phyloP scores from a whole-genome alignment of 53 echinoderm and acorn worm species.

The Echinarachnius parma region DNA sequence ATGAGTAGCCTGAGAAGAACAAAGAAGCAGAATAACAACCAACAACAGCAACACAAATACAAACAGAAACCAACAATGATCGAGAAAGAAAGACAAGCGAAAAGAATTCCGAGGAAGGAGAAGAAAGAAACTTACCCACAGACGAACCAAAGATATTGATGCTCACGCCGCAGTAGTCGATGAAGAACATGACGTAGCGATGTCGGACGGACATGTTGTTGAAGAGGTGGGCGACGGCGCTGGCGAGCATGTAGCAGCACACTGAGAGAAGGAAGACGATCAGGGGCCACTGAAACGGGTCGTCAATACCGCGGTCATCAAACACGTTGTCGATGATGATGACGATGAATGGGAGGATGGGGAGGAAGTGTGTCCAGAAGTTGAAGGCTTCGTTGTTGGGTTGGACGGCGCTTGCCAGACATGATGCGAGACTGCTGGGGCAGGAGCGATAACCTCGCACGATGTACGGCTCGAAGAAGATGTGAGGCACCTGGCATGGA shows the following conservation, averaged over 20 bases:
- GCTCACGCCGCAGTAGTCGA: slow-evolving; percentile 78
- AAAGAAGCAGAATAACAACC: too few relatives aligned
- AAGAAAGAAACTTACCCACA: slow-evolving; percentile 57
- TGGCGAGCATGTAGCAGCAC: slow-evolving; percentile 60
- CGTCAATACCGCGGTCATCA: slow-evolving; percentile 33
- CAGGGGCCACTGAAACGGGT: slow-evolving; percentile 79
- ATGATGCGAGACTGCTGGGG: slow-evolving; percentile 56
- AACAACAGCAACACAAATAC: too few relatives aligned
- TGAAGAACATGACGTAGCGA: slow-evolving; percentile 79
- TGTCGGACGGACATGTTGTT: slow-evolving; percentile 79
- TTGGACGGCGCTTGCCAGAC: slow-evolving; percentile 75
- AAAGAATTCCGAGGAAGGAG: too few relatives aligned
- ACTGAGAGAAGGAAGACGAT: slow-evolving; percentile 57
- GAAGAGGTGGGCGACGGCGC: slow-evolving; percentile 83
- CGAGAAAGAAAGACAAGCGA: too few relatives aligned
- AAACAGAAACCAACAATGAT: too few relatives aligned
- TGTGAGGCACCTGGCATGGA: slow-evolving; percentile 60
- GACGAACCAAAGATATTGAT: slow-evolving; percentile 69
- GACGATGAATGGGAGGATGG: slow-evolving; percentile 56
- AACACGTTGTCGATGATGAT: slow-evolving; percentile 39
- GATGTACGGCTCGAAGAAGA: slow-evolving; percentile 86
- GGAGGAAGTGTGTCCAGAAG: slow-evolving; percentile 92
- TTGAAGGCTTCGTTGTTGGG: slow-evolving; percentile 89
- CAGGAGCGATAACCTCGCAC: slow-evolving; percentile 79
- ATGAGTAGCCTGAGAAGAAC: too few relatives aligned